Base-by-base conservation (phyloP, 2,113 vertebrate species). In the Accipiter cooperii region DNA sequence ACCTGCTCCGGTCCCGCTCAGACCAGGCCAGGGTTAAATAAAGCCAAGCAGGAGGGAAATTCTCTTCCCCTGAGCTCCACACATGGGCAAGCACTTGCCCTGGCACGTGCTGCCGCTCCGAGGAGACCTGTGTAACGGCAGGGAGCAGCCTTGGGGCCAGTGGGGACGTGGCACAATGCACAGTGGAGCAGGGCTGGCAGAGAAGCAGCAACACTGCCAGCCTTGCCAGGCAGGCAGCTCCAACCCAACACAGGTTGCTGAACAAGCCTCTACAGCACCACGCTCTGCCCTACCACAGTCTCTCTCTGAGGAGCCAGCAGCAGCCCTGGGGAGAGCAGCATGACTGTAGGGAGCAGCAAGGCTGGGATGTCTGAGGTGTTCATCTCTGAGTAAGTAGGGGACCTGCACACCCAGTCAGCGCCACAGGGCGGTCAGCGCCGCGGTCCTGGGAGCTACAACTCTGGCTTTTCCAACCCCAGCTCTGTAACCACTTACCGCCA, bases 401-500 rank as follows among this genome's bases (percentile, higher is more conserved):
- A 66, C 25, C 6, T 1, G 0, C 31, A 26, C 21, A 38, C 11
- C 14, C 52, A 58, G 25, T 18, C 34, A 55, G 51, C 3, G 0
- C 26, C 51, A 34, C 0, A 22, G 40, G 18, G 24, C 5, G 33
- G 17, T 33, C 68, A 61, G 3, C 2, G 1, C 52, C 10, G 1
- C 0, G 1, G 21, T 28, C 31, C 60, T 3, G 1, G 13, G 29
- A 86, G 74, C 22, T 11, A 38, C 15, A 63, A 52, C 34, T 44
- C 73, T 0, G 0, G 0, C 24, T 38, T 26, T n/a, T 24, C 85
- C 29, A 61, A 42, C 14, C 29, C 28, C 75, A 26, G 69, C 87
- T 54, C 51, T 1, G 0, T 10, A 8, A 46, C 12, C 1, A 1
- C 98, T 96, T 98, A 99, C 99, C 97, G 98, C 98, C 90, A 98